These are phyloP conservation scores for Drosophila nr. fundita DNA, from an alignment of 2,888 invertebrate genomes.

Conservation along the genomic window DNA sequence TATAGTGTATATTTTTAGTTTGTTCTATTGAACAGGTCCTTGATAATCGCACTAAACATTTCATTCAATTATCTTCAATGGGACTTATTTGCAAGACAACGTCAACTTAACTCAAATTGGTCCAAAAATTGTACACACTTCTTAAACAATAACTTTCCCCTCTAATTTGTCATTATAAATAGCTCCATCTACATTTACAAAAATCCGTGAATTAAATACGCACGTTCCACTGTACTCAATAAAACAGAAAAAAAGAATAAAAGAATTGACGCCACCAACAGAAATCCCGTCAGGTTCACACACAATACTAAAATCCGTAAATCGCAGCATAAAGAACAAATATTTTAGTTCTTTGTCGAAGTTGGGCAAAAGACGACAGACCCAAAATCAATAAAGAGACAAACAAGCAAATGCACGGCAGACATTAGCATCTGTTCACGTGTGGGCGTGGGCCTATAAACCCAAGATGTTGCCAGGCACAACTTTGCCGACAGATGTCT, in stretches of 20 bases:
- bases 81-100: neutral
- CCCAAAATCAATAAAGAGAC: constrained; percentile 58
- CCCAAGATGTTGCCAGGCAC: constrained; percentile 27
- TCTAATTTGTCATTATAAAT: constrained; percentile 16
- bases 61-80: constrained; percentile 10
- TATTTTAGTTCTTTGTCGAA: constrained; percentile 33
- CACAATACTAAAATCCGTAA: constrained; percentile 34
- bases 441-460: constrained; percentile 24
- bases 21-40: neutral
- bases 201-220: neutral
- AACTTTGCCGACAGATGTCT: constrained; percentile 59
- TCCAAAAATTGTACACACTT: neutral
- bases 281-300: constrained; percentile 21
- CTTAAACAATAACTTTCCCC: neutral
- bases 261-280: constrained; percentile 28
- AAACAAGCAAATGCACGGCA: constrained; percentile 31
- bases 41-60: neutral
- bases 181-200: neutral
- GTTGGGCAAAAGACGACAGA: neutral
- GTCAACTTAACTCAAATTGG: neutral
- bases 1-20: neutral
- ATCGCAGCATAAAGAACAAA: constrained; percentile 49
- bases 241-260: neutral
- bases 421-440: constrained; percentile 16
- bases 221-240: constrained; percentile 45